Conservation (phyloP, 1,140 invertebrate genomes). For the Rhizoglyphus robini region DNA sequence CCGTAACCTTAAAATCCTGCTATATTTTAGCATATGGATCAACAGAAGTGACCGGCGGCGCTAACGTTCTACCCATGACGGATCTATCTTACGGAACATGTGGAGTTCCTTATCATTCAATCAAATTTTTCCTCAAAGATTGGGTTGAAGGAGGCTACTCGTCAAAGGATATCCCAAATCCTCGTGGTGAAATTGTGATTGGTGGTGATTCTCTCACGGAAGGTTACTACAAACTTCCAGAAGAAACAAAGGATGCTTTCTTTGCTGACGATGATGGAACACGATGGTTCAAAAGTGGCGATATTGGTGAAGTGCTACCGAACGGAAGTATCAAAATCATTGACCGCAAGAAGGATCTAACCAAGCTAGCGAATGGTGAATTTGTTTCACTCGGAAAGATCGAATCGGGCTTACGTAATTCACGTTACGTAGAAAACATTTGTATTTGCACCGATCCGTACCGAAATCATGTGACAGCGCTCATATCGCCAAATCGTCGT, state of each 20-base stretch:
- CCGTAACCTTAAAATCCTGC: no score
- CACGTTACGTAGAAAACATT: constrained; percentile 82
- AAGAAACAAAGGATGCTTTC: constrained; percentile 83
- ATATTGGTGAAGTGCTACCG: constrained; percentile 79
- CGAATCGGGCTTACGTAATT: constrained; percentile 77
- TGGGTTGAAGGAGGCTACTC: constrained; percentile 47
- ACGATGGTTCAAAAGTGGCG: constrained; percentile 86
- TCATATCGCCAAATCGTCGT: constrained; percentile 67
- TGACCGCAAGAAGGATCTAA: constrained; percentile 65
- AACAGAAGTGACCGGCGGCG: constrained; percentile 77
- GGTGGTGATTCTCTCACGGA: constrained; percentile 74
- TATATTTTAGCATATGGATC: background rate
- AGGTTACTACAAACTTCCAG: constrained; percentile 83
- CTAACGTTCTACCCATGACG: constrained; percentile 67
- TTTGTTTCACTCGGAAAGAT: constrained; percentile 40
- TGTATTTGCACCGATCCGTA: constrained; percentile 77
- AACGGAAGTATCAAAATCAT: constrained; percentile 93
- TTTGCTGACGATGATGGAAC: constrained; percentile 53
- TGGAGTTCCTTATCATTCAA: constrained; percentile 56
- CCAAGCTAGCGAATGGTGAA: constrained; percentile 90
- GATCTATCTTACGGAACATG: constrained; percentile 51
- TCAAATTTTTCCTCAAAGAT: constrained; percentile 48
- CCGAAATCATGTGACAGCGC: constrained; percentile 69
- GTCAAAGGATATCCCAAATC: constrained; percentile 73
- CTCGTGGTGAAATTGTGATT: constrained; percentile 80